Base-by-base conservation (phyloP, 2,113 vertebrate genomes). In the Marcusenius ussheri region DNA sequence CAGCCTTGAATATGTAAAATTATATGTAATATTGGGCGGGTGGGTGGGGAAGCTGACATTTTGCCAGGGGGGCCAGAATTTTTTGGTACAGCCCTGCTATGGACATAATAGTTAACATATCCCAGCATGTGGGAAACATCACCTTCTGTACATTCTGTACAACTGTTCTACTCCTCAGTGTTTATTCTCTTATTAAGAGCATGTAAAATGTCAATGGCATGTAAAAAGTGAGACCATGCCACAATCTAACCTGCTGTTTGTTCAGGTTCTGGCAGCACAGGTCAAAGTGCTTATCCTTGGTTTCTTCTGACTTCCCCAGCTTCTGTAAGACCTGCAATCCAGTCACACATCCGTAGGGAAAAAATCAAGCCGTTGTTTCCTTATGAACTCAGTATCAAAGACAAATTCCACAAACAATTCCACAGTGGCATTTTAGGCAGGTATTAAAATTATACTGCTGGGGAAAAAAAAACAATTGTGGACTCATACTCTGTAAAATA, bases 201-300 rank as follows among this genome's bases (percentile, higher is more conserved):
- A 83, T 24, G 19, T 83, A 24, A 47, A 83, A 83, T 46, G 80
- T 45, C 80, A 87, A 5, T 8, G 49, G 3, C 5, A 51, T 87
- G 2, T 17, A 39, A 56, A 53, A 11, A 31, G 10, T 87, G 13
- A 35, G 27, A 11, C 24, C 0, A 5, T 21, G 21, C 39, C 15
- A 10, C 21, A 5, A n/a, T 27, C 49, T 93, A 92, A 99, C 98
- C 97, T 99, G 98, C 89, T 99, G 98, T 91, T 97, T 96, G 74
- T 93, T 94, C 92, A 99, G 97, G 91, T 96, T 94, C 89, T 92
- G 95, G 11, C 96, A 93, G 83, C 86, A 96, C 13, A 94, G 91
- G 91, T 99, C 97, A 90, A 99, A 99, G 74, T 97, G 92, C 42
- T 97, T 97, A 3, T 99, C 98, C 95, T 96, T 98, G 51, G 97